Evolutionary conservation across 2,797 vertebrate genomes (phyloP), one percentile per base, ranked within the genome.

Genomic region (Coreius guichenoti): DNA sequence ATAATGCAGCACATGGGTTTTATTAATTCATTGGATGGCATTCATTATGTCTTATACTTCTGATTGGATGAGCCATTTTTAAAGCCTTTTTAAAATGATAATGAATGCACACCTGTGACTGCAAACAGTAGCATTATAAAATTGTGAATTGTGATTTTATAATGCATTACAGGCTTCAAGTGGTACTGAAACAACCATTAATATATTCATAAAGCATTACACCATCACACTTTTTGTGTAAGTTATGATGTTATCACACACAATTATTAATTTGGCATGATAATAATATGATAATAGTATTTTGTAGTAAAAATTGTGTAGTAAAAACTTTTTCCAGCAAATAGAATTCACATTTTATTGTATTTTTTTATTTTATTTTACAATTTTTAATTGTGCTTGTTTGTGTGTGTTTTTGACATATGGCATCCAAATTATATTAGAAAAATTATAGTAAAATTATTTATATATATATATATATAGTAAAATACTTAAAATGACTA

Each of bases 201-300:
- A 74, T 74, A 23, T 82, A 63, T 73, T 47, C 36, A 58, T 72
- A 54, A 72, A 72, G 14, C 67, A 47, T 61, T 82, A 61, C n/a
- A 54, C 36, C 5, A 39, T 70, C 29, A 23, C 63, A 80, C 21
- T 3, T 3, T 36, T 33, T 65, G 54, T 31, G 43, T 67, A 26
- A 43, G 5, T 58, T 9, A 31, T 21, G 5, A 45, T 72, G 26
- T 47, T 54, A 75, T 33, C 11, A 75, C 47, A 49, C 13, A 47
- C 70, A 17, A 13, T 47, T 47, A 5, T 5, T 1, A 47, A 47
- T 47, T 16, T 47, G 23, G 36, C 11, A 23, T 43, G 33, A 36
- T 21, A 9, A 39, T 39, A 39, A 39, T 2, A 8, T 39, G 36
- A 36, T 39, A 39, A 39, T 39, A 8, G 8, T 23, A 51, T 17